Conservation (phyloP, 2,113 vertebrate genomes). For the Chitala chitala region DNA sequence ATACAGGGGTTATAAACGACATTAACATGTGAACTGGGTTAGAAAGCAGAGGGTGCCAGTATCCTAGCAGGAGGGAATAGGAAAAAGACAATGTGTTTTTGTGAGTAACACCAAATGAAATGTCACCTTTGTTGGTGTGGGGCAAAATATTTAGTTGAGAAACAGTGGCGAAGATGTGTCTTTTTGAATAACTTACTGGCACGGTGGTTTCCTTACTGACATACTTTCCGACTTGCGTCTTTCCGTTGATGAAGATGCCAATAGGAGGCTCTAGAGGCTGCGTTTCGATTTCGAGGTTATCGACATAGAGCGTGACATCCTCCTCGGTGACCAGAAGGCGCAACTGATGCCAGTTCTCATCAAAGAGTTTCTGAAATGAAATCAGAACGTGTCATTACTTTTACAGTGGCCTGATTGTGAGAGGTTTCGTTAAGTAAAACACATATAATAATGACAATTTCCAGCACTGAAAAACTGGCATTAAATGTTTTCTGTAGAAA, state of each 20-base stretch:
- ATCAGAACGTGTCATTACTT: conserved; percentile 10
- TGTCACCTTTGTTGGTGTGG: neutral
- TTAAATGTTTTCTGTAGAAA: no score
- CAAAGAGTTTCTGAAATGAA: conserved; percentile 70
- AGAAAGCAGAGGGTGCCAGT: no score
- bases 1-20: no score
- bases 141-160: neutral
- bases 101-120: no score
- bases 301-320: conserved; percentile 82
- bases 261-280: conserved; percentile 74
- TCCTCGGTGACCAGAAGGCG: conserved; percentile 88
- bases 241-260: conserved; percentile 89
- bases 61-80: no score
- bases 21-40: no score
- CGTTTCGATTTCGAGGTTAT: conserved; percentile 78
- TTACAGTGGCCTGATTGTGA: no score
- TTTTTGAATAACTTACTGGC: conserved; percentile 66
- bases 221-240: conserved; percentile 94
- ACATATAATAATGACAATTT: no score
- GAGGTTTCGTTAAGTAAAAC: no score
- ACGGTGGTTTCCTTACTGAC: conserved; percentile 87
- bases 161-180: neutral
- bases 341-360: conserved; percentile 91
- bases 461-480: no score
- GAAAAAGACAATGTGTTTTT: no score